These are phyloP conservation scores for Camarhynchus parvulus DNA, from an alignment of 2,113 vertebrate genomes.

Conservation along the genomic window DNA sequence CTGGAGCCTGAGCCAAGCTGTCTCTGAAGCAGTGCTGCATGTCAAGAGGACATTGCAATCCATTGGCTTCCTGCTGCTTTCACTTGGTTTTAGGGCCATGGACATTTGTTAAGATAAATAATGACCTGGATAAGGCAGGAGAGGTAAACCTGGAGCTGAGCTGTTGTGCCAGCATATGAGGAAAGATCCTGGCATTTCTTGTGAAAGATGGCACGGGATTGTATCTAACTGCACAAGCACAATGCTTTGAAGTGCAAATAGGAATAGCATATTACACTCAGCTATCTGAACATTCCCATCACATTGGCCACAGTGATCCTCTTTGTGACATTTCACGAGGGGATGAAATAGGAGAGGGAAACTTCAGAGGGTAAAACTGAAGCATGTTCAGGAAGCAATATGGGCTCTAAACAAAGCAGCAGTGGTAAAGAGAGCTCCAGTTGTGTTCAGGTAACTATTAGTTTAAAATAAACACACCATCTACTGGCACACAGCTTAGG, in stretches of 20 bases:
- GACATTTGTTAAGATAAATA: neutral
- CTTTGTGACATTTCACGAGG: neutral
- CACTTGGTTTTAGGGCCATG: neutral
- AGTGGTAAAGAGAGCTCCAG: neutral
- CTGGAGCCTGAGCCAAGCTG: neutral
- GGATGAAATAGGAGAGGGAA: neutral
- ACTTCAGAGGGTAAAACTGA: neutral
- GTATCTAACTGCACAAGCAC: neutral
- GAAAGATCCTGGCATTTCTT: neutral
- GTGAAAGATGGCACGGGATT: neutral
- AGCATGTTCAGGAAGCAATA: neutral
- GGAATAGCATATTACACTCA: neutral
- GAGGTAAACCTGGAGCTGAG: neutral
- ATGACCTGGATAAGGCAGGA: neutral
- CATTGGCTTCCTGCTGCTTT: neutral
- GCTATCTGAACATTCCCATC: neutral
- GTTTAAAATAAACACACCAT: conserved; percentile 55
- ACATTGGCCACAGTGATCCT: conserved; percentile 9
- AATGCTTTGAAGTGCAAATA: conserved; percentile 27
- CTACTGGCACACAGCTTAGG: conserved; percentile 26
- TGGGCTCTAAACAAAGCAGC: neutral
- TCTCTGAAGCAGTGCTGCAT: neutral
- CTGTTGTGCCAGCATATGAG: neutral
- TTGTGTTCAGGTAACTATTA: neutral
- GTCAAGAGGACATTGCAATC: neutral